Evolutionary conservation across 2,113 vertebrate species (phyloP).

Genomic region (Melospiza georgiana): DNA sequence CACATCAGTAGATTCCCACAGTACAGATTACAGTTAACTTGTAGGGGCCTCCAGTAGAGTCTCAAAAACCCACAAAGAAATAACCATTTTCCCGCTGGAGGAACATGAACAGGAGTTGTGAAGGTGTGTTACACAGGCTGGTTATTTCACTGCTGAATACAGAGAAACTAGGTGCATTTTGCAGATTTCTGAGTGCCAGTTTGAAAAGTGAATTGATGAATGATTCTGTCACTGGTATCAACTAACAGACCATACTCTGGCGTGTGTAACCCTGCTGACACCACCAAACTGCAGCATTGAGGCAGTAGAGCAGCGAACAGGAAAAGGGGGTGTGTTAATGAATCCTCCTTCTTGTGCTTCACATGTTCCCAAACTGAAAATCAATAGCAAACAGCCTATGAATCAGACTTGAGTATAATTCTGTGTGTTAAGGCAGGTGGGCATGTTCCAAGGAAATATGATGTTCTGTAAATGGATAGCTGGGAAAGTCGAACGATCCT

Average conservation of each 20-base stretch:
- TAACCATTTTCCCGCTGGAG: background rate
- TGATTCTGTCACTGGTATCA: background rate
- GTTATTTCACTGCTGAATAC: background rate
- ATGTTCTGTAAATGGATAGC: background rate
- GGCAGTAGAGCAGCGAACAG: background rate
- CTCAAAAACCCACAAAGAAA: background rate
- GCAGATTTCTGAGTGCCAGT: background rate
- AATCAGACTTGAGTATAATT: background rate
- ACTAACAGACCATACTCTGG: background rate
- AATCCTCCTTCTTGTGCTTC: background rate
- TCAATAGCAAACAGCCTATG: background rate
- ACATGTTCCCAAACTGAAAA: background rate
- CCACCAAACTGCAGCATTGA: background rate
- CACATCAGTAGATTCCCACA: background rate
- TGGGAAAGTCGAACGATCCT: background rate
- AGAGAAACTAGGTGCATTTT: background rate
- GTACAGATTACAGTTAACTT: background rate
- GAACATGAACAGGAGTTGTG: background rate
- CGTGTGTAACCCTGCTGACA: background rate
- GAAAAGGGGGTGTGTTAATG: background rate
- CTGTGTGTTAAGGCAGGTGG: background rate
- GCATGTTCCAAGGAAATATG: background rate
- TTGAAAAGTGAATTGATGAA: background rate
- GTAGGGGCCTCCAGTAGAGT: accelerated
- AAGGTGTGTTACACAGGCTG: background rate